A percentile compares a stretch with the other conserved stretches of the same genome.
Evolutionary conservation across 1,140 invertebrate genomes (phyloP).

Genomic region (Bradynema listronoti): DNA sequence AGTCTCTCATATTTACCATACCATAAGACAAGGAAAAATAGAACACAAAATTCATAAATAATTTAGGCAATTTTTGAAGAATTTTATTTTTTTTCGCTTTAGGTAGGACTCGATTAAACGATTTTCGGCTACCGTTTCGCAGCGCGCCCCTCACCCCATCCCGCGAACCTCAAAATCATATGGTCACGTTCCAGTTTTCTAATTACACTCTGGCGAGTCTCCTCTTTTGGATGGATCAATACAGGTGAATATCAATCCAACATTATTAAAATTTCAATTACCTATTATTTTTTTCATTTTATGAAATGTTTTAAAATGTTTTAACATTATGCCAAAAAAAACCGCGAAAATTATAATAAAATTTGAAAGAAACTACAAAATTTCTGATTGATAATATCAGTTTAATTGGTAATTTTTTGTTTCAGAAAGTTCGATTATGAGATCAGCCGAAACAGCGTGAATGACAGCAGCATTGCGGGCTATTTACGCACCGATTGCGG

Average conservation of each 20-base stretch:
- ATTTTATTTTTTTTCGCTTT: too few relatives aligned
- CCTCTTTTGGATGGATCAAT: conserved; percentile 56
- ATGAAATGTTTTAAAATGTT: background rate
- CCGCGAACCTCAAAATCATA: conserved; percentile 32
- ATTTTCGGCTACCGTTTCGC: conserved; percentile 53
- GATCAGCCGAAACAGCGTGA: conserved; percentile 47
- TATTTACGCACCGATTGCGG: conserved; percentile 55
- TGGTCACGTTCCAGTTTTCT: conserved; percentile 54
- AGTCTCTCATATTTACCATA: too few relatives aligned
- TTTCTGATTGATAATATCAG: too few relatives aligned
- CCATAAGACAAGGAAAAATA: too few relatives aligned
- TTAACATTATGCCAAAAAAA: conserved; percentile 3
- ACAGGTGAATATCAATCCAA: too few relatives aligned
- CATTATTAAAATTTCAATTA: too few relatives aligned
- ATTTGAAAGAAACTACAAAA: conserved; percentile 13
- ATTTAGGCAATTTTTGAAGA: too few relatives aligned
- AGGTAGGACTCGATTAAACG: conserved; percentile 54
- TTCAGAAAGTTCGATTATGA: conserved; percentile 57
- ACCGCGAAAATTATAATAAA: background rate
- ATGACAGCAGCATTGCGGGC: conserved; percentile 50
- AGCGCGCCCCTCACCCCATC: conserved; percentile 33
- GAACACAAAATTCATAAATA: too few relatives aligned
- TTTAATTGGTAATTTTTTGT: background rate
- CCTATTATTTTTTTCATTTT: background rate
- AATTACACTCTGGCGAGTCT: conserved; percentile 54